These are phyloP conservation scores for Paragorgia papillata DNA, from an alignment of 92 coral and sea anemone species.

Conservation along the genomic window DNA sequence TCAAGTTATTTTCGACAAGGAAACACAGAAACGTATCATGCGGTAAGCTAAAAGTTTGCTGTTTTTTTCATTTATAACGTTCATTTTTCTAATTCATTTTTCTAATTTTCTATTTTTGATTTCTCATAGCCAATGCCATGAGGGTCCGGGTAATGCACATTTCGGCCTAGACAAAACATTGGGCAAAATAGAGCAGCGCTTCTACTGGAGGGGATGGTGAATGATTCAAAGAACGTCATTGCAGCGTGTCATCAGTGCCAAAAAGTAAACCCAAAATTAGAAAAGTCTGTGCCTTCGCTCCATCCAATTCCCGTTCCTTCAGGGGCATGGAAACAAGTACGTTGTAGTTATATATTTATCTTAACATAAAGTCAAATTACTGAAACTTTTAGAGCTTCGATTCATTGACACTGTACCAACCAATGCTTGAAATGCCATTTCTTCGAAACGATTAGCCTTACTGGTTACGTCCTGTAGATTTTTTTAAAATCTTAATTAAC, in stretches of 20 bases:
- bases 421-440: no score
- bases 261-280: slow-evolving; percentile 29
- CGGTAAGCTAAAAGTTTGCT: slow-evolving; percentile 10
- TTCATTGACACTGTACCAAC: not conserved
- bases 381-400: not conserved
- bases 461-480: no score
- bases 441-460: no score
- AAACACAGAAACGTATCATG: slow-evolving; percentile 35
- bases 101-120: not conserved
- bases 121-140: slow-evolving; percentile 44
- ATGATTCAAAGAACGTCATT: slow-evolving; percentile 11
- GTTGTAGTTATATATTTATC: not conserved
- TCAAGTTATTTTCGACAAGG: slow-evolving; percentile 36
- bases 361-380: not conserved
- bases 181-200: slow-evolving; percentile 44
- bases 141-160: slow-evolving; percentile 45
- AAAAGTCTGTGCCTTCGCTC: slow-evolving; percentile 30
- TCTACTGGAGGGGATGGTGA: slow-evolving; percentile 46
- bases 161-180: slow-evolving; percentile 37
- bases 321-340: slow-evolving; percentile 39
- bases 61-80: no score
- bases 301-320: slow-evolving; percentile 44
- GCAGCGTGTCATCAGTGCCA: slow-evolving; percentile 32
- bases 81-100: no score
- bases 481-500: no score